These are phyloP conservation scores for Acanthosepion pharaonis DNA, from an alignment of 2,888 invertebrate genomes.

Conservation along the genomic window DNA sequence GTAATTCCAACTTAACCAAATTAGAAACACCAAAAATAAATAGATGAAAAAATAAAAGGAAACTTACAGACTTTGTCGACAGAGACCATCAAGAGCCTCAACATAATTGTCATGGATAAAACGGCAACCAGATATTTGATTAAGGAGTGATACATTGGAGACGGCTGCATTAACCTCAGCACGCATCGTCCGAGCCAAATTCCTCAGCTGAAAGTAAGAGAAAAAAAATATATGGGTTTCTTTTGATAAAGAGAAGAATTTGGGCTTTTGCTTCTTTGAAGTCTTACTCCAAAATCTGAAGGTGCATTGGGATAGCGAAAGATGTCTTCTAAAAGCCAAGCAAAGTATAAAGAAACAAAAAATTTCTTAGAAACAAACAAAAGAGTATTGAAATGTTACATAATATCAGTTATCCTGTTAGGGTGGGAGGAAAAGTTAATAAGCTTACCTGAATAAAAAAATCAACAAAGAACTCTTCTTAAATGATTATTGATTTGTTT, in stretches of 20 bases:
- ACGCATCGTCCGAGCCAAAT: slow-evolving; percentile 50
- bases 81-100: slow-evolving; percentile 85
- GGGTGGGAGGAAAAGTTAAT: no score
- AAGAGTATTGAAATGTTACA: no score
- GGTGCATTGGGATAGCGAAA: no score
- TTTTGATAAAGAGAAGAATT: not conserved
- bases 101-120: slow-evolving; percentile 88
- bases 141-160: slow-evolving; percentile 80
- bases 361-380: no score
- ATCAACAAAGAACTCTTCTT: no score
- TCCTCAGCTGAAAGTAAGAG: slow-evolving; percentile 55
- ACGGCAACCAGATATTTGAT: slow-evolving; percentile 87
- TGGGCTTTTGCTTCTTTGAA: not conserved
- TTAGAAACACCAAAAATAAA: no score
- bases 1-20: no score
- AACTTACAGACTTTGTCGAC: slow-evolving; percentile 84
- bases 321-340: no score
- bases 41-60: not conserved
- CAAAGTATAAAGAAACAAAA: no score
- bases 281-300: not conserved
- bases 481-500: no score
- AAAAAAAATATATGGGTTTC: not conserved
- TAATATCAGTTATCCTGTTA: no score
- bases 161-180: slow-evolving; percentile 58
- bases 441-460: no score